Base-by-base conservation (phyloP, 2,888 invertebrate genomes). In the Tetrapedia diversipes region DNA sequence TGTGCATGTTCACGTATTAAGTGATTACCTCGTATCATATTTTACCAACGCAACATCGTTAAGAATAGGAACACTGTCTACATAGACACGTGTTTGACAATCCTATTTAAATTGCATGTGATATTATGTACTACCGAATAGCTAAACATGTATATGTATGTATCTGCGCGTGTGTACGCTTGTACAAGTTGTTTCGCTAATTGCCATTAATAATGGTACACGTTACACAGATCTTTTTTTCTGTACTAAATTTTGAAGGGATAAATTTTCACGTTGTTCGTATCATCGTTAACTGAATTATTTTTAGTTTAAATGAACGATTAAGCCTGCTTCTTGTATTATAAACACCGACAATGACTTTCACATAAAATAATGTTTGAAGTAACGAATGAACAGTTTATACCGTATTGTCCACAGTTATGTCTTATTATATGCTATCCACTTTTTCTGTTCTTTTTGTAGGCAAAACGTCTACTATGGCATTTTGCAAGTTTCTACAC, bases 41-140 rank as follows among this genome's bases (percentile, higher is more conserved):
- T 66, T 69, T 67, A 22, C 39, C 41, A 74, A 72, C 61, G 54
- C 78, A 64, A 63, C 68, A 70, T 67, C 57, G 61, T 67, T 66
- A 83, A 72, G 65, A 80, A 60, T 80, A 72, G 70, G 56, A 69
- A 78, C 73, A 77, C 70, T 80, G 59, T 86, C 86, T 84, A 63
- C 77, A 86, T 86, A 82, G 86, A 82, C 89, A 90, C 84, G 89
- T 91, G 89, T 91, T 87, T 87, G 90, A 91, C 90, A 91, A 91
- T 91, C 91, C 89, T 90, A 88, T 87, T 89, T 91, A 89, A 89
- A 89, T 89, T 90, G 89, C 91, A 90, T 90, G 90, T 90, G 89
- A 90, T 90, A 90, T 90, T 89, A 89, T 88, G 49, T 77, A 74
- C 54, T 84, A 82, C 60, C 68, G 54, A 63, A 59, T 76, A 79